These are phyloP conservation scores for Choristoneura rosaceana DNA, from an alignment of 2,888 invertebrate species.

Conservation along the genomic window DNA sequence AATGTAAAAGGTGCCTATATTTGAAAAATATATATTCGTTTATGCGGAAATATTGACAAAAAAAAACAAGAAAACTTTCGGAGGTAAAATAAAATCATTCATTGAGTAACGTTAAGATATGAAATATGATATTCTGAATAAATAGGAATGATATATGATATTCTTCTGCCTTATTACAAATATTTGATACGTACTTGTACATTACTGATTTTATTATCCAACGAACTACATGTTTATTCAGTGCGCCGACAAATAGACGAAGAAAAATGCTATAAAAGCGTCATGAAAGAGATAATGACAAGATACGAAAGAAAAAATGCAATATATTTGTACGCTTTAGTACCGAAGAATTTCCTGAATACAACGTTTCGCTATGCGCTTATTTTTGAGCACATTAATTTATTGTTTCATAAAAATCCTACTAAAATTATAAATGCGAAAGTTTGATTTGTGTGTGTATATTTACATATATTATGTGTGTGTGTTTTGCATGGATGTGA, in stretches of 20 bases:
- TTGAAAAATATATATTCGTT: too few relatives aligned
- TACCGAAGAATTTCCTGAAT: conserved; percentile 9
- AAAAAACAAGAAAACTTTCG: neutral
- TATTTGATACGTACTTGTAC: neutral
- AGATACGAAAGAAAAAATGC: conserved; percentile 14
- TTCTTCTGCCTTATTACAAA: neutral
- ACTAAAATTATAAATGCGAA: too few relatives aligned
- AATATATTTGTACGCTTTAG: conserved; percentile 13
- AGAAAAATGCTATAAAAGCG: conserved; percentile 15
- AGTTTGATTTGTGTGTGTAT: too few relatives aligned
- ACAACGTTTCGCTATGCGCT: conserved; percentile 19
- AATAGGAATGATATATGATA: neutral
- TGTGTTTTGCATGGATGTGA: too few relatives aligned
- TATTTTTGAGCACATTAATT: conserved; percentile 12
- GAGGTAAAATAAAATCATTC: neutral
- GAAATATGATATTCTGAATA: neutral
- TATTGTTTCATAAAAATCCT: too few relatives aligned
- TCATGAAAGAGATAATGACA: conserved; percentile 7
- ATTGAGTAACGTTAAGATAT: neutral
- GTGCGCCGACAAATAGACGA: neutral
- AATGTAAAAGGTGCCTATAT: too few relatives aligned
- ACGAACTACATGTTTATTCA: conserved; percentile 2
- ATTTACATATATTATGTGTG: too few relatives aligned
- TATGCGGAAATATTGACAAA: neutral
- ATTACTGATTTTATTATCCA: neutral